Evolutionary conservation across 2,888 invertebrate species (phyloP).

Genomic region (Oxycera nigricornis): DNA sequence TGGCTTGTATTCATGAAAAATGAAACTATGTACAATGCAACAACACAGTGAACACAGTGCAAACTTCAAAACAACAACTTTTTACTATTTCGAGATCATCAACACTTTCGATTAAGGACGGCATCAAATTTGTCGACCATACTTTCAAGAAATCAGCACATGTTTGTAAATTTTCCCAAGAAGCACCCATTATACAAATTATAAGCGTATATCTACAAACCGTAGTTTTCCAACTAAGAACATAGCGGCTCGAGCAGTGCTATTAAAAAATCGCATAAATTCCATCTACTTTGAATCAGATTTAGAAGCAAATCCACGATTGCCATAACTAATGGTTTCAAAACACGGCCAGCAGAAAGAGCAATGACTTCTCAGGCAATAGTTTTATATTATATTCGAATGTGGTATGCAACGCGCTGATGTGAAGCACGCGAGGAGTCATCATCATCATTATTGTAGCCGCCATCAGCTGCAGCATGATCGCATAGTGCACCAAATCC

Average conservation of each 20-base stretch:
- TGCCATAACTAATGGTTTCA: conserved; percentile 2
- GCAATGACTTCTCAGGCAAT: conserved; percentile 33
- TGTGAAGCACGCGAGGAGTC: neutral
- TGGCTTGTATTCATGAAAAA: too few species aligned
- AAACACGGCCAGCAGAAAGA: conserved; percentile 5
- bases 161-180: too few species aligned
- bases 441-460: neutral
- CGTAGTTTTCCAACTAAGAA: too few species aligned
- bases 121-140: too few species aligned
- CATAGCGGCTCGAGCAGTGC: conserved; percentile 6
- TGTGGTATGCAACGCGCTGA: neutral
- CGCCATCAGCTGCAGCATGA: conserved; percentile 8
- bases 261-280: neutral
- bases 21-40: too few species aligned
- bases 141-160: too few species aligned
- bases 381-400: conserved; percentile 26
- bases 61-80: too few species aligned
- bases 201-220: too few species aligned
- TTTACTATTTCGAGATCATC: too few species aligned
- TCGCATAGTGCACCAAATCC: conserved; percentile 29
- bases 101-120: too few species aligned
- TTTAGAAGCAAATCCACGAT: conserved; percentile 4
- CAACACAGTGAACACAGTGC: too few species aligned
- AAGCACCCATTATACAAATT: too few species aligned
- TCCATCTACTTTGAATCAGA: neutral